Evolutionary conservation across 2,113 vertebrate species (phyloP).

Genomic region (Osmerus eperlanus): DNA sequence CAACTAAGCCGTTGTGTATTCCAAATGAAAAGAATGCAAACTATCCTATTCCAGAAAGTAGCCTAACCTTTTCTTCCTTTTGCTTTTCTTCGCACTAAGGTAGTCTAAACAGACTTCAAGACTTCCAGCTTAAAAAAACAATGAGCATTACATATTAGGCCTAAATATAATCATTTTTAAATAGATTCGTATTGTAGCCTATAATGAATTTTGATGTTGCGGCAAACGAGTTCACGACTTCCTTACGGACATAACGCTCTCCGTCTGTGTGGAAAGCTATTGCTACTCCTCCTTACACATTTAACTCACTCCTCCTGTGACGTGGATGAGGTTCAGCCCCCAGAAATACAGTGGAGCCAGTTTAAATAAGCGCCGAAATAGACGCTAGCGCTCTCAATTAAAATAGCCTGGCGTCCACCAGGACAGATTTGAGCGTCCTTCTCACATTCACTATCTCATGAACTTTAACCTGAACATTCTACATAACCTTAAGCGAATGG

Average conservation of each 20-base stretch:
- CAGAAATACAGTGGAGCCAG: constrained; percentile 31
- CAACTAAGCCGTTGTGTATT: constrained; percentile 1
- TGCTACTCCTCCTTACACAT: constrained; percentile 13
- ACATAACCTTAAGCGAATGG: no score
- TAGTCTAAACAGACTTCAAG: neutral
- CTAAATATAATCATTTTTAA: no score
- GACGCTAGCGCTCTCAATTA: no score
- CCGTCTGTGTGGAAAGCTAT: constrained; percentile 1
- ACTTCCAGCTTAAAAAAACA: no score
- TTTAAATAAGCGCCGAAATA: no score
- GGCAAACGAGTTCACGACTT: neutral
- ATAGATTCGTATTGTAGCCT: no score
- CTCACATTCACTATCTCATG: no score
- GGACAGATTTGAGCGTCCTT: no score
- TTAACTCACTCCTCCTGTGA: constrained; percentile 48
- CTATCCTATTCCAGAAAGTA: constrained; percentile 1
- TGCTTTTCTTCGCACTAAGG: neutral
- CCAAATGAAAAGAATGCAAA: neutral
- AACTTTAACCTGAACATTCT: no score
- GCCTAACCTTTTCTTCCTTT: neutral
- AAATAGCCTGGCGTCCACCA: no score
- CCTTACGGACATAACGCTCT: neutral
- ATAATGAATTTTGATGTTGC: no score
- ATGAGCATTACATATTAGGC: no score
- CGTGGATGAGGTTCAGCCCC: constrained; percentile 30